Conservation (phyloP, 1,140 invertebrate genomes). For the Nymphalis io region DNA sequence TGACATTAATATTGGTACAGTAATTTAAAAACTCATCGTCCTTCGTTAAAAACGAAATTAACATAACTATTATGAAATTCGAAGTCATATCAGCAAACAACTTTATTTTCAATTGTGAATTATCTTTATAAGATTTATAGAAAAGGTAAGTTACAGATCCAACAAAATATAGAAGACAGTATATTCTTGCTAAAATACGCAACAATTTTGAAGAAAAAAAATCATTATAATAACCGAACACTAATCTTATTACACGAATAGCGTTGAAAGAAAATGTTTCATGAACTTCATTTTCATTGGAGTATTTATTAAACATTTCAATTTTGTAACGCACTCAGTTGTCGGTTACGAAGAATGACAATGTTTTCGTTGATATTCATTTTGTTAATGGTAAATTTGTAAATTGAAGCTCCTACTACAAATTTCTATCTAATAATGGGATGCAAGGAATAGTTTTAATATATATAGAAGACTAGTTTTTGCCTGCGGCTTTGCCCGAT, state of each 20-base stretch:
- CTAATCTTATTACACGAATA: not conserved
- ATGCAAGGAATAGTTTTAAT: too few species aligned
- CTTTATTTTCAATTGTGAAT: not conserved
- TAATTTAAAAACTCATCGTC: constrained; percentile 15
- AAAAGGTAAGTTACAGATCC: not conserved
- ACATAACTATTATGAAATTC: not conserved
- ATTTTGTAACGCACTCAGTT: not conserved
- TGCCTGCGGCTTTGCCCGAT: too few species aligned
- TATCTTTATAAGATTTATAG: too few species aligned
- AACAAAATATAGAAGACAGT: constrained; percentile 11
- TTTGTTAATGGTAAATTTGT: not conserved
- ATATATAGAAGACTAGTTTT: too few species aligned
- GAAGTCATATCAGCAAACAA: not conserved
- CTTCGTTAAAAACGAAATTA: constrained; percentile 11
- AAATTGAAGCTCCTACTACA: not conserved
- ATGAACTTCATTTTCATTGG: not conserved
- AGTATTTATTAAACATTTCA: not conserved
- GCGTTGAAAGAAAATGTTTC: not conserved
- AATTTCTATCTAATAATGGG: too few species aligned
- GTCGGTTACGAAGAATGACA: not conserved
- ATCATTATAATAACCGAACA: not conserved
- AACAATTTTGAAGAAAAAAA: constrained; percentile 7
- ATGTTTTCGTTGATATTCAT: not conserved
- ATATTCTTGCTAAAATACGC: not conserved
- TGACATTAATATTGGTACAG: not conserved